phyloP scores from a whole-genome alignment of 2,113 vertebrate species.

The Silurus glanis region DNA sequence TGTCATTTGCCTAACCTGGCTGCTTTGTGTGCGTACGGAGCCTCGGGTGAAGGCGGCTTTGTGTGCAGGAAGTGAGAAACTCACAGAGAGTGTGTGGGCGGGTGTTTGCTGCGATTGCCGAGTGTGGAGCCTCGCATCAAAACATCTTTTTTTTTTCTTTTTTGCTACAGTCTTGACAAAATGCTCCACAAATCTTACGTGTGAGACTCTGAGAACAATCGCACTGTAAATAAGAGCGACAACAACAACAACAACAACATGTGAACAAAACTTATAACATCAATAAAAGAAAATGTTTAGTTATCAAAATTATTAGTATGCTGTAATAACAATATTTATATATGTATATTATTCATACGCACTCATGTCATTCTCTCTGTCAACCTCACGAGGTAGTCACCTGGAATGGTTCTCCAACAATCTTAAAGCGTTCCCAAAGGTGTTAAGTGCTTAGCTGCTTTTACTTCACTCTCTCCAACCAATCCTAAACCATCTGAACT shows the following conservation, averaged over 20 bases:
- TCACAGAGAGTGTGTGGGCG: constrained; percentile 31
- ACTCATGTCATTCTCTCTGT: too few species aligned
- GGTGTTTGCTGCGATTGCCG: constrained; percentile 8
- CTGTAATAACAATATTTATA: too few species aligned
- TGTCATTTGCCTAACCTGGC: background rate
- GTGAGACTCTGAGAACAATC: background rate
- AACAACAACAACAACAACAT: background rate
- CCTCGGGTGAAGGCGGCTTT: background rate
- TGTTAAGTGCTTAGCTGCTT: too few species aligned
- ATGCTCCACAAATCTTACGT: background rate
- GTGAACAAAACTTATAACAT: background rate
- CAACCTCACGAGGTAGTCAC: too few species aligned
- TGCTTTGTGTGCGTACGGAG: background rate
- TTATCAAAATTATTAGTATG: too few species aligned
- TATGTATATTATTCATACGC: too few species aligned
- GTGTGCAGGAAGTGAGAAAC: constrained; percentile 33
- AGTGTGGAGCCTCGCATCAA: constrained; percentile 5
- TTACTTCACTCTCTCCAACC: too few species aligned
- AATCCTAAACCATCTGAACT: too few species aligned
- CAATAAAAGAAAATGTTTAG: background rate
- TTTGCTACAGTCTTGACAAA: background rate
- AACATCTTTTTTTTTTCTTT: background rate
- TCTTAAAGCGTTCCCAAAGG: too few species aligned
- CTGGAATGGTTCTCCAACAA: too few species aligned
- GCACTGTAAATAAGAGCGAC: background rate